phyloP scores from a whole-genome alignment of 2,888 invertebrate genomes.

The Leucophenga montana region DNA sequence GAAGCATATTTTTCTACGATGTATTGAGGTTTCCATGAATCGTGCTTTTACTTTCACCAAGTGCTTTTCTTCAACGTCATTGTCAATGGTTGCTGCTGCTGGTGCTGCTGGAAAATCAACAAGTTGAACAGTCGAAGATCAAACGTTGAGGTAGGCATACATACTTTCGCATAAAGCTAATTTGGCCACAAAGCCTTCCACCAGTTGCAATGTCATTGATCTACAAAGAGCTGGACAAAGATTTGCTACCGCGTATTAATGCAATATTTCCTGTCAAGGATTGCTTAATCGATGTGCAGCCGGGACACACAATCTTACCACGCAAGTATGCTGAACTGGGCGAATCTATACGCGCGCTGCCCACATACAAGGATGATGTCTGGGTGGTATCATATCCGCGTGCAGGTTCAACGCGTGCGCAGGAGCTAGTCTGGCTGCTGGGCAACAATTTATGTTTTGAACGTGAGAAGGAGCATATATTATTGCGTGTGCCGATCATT shows the following conservation, averaged over 20 bases:
- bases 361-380: conserved; percentile 83
- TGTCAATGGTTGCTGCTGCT: neutral
- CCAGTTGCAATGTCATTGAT: conserved; percentile 55
- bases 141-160: conserved; percentile 35
- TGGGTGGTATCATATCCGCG: conserved; percentile 92
- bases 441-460: conserved; percentile 86
- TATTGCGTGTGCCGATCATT: conserved; percentile 80
- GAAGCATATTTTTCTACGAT: no score
- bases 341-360: conserved; percentile 81
- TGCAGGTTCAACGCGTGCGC: conserved; percentile 94
- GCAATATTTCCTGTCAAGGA: conserved; percentile 80
- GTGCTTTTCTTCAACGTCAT: conserved; percentile 30
- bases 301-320: conserved; percentile 81
- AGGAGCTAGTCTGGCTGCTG: conserved; percentile 94
- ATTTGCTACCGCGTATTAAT: conserved; percentile 77
- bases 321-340: conserved; percentile 80
- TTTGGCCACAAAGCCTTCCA: neutral
- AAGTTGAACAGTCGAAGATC: neutral
- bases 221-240: conserved; percentile 78
- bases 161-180: conserved; percentile 1
- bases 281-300: conserved; percentile 82
- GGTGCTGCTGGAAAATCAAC: conserved; percentile 14
- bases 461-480: conserved; percentile 78
- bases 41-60: conserved; percentile 61
- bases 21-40: conserved; percentile 20